phyloP scores from a whole-genome alignment of 1,140 invertebrate species.

The Drosophila ercepeae region DNA sequence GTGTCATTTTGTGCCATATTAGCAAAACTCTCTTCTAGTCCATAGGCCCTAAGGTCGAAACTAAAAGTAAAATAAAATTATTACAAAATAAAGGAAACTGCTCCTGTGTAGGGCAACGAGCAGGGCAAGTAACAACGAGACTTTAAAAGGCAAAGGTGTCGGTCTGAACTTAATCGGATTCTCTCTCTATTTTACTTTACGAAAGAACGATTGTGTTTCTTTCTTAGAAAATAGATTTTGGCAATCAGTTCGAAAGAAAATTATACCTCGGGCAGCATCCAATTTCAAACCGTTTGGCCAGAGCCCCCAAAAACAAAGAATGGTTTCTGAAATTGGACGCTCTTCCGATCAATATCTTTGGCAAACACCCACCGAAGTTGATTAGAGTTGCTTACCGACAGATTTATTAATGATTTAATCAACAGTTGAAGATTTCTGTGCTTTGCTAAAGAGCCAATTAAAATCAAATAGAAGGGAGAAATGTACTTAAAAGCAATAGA shows the following conservation, averaged over 20 bases:
- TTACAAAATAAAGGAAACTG: constrained; percentile 4
- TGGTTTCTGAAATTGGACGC: constrained; percentile 31
- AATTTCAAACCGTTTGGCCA: constrained; percentile 31
- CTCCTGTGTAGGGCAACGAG: constrained; percentile 39
- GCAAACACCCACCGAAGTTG: constrained; percentile 70
- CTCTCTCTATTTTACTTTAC: constrained; percentile 2
- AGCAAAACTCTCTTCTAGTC: constrained; percentile 50
- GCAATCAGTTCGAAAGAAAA: background rate
- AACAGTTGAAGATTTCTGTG: constrained; percentile 22
- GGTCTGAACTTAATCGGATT: constrained; percentile 21
- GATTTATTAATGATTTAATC: constrained; percentile 13
- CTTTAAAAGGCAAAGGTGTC: constrained; percentile 38
- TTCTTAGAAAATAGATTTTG: constrained; percentile 17
- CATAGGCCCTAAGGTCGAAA: constrained; percentile 44
- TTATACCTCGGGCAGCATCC: constrained; percentile 19
- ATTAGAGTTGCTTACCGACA: constrained; percentile 36
- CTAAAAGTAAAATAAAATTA: constrained; percentile 9
- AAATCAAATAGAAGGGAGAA: constrained; percentile 18
- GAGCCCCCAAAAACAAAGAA: constrained; percentile 22
- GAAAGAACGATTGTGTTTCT: background rate
- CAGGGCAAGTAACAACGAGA: constrained; percentile 50
- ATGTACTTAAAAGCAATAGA: constrained; percentile 68
- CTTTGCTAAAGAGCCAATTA: constrained; percentile 55
- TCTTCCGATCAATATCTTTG: constrained; percentile 50
- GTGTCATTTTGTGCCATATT: constrained; percentile 75